Percentiles rank a stretch among this genome's conserved stretches.
phyloP scores from a whole-genome alignment of 2,797 vertebrate genomes.

The Eulemur coronatus region DNA sequence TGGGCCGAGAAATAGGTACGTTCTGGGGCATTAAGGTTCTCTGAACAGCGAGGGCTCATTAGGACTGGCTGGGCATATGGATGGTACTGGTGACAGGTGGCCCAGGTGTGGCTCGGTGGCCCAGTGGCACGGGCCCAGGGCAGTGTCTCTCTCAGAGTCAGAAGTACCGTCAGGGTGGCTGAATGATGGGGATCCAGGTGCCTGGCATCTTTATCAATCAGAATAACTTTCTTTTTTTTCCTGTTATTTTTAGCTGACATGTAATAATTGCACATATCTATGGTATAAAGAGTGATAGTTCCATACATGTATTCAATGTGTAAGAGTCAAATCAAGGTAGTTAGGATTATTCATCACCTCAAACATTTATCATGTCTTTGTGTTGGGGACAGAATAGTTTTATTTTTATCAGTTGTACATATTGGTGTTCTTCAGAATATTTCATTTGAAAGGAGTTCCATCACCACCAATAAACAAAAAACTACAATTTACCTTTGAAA shows the following conservation, averaged over 20 bases:
- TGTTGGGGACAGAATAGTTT: neutral
- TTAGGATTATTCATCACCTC: neutral
- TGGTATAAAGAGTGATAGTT: neutral
- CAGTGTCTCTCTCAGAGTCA: neutral
- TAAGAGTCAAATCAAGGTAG: neutral
- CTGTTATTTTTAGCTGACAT: neutral
- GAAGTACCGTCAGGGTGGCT: neutral
- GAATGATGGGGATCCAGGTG: neutral
- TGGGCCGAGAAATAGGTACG: slow-evolving; percentile 88
- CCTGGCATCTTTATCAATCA: neutral
- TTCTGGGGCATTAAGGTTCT: neutral
- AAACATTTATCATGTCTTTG: neutral
- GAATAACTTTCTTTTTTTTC: neutral
- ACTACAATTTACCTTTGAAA: neutral
- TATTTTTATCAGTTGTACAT: slow-evolving; percentile 1
- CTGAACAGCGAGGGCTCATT: neutral
- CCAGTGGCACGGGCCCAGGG: neutral
- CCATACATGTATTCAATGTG: neutral
- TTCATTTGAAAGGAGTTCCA: neutral
- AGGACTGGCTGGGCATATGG: neutral
- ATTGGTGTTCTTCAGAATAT: neutral
- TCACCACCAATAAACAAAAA: neutral
- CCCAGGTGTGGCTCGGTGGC: neutral
- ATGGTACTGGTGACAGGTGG: neutral
- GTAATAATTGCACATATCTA: neutral